These are phyloP conservation scores for Trogon melanurus DNA, from an alignment of 2,113 vertebrate species.

Conservation along the genomic window DNA sequence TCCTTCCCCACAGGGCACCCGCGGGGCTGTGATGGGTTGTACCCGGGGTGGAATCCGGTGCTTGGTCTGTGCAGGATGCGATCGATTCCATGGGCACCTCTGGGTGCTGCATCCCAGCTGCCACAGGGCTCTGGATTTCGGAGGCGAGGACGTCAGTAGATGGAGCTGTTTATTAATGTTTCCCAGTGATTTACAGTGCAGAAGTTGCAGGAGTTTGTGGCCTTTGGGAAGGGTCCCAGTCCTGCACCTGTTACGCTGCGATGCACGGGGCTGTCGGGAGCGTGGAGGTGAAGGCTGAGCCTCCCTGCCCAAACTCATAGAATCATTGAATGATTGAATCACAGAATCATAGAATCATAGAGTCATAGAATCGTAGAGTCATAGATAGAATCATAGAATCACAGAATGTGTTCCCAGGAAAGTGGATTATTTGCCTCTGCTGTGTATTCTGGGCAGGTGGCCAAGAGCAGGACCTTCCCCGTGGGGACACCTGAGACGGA, in stretches of 20 bases:
- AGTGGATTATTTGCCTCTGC: neutral
- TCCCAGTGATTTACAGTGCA: neutral
- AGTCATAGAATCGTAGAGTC: too few species aligned
- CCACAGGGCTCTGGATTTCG: neutral
- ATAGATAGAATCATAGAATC: too few species aligned
- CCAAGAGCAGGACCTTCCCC: neutral
- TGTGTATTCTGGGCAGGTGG: fast-evolving
- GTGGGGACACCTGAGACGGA: neutral
- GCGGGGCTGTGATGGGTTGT: neutral
- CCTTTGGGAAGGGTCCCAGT: neutral
- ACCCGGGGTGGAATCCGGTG: neutral
- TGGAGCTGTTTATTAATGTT: conserved; percentile 73
- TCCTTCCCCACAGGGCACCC: neutral
- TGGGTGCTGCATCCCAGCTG: neutral
- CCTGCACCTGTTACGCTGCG: fast-evolving
- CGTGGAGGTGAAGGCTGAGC: neutral
- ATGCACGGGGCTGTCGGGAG: fast-evolving
- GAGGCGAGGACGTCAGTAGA: conserved; percentile 57
- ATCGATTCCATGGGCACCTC: fast-evolving
- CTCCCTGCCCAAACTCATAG: neutral
- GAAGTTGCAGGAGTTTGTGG: neutral
- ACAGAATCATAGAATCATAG: too few species aligned
- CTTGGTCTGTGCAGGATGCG: fast-evolving
- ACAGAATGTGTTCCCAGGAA: neutral
- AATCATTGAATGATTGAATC: too few species aligned